Base-by-base conservation (phyloP, 1,140 invertebrate species). In the Andrena cerasifolii region DNA sequence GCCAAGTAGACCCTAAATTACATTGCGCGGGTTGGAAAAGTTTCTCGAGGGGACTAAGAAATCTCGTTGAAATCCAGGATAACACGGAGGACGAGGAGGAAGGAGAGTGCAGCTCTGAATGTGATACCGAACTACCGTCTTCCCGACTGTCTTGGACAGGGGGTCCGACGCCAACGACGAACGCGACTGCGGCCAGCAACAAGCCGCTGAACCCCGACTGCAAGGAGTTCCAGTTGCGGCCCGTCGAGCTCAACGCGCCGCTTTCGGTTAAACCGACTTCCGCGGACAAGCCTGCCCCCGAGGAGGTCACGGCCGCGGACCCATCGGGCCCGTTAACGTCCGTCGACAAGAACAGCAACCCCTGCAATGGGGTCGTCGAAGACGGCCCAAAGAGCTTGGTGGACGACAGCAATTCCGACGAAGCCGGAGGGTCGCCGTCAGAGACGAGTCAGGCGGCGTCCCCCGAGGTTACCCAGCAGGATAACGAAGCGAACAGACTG, bases 181-280 rank as follows among this genome's bases (percentile, higher is more conserved):
- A 31, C 18, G 51, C 80, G 24, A 78, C 81, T 74, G 58, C 77
- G n/a, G 71, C 58, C 40, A 87, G 78, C 40, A 86, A 77, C 73
- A 88, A 84, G 59, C 90, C 89, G 3, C 79, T 93, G 14, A 93
- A 93, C 72, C 92, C 92, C 5, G 90, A 93, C 68, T 92, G 90
- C 51, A 86, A 92, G 84, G 92, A 93, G 80, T 93, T 93, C 45
- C 83, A 89, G 21, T 76, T 90, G 5, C 89, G 84, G 40, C 63
- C 81, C 12, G 16, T 40, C n/a, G 79, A 84, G 21, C 56, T 31
- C 14, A 1, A 74, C 51, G 51, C 36, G 43, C 73, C 59, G 45
- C 12, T 49, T n/a, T 12, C 67, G 36, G 10, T 21, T n/a, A 49
- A 54, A 54, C 24, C 36, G 45, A 47, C 74, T 3, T 45, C 61